phyloP scores from a whole-genome alignment of 2,113 vertebrate species.

The Mormyrus iriodes region DNA sequence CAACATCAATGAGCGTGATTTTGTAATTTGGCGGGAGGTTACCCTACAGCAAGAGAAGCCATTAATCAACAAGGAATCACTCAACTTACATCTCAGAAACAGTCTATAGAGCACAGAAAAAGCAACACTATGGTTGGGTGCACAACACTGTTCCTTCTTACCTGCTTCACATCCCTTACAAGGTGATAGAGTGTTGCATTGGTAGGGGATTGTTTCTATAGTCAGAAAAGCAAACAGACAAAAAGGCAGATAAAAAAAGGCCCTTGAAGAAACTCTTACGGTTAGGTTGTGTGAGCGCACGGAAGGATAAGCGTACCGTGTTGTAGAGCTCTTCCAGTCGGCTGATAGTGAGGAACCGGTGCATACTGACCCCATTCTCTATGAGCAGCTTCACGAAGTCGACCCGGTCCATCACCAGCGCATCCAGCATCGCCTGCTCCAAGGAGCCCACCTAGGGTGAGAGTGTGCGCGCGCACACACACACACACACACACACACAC shows the following conservation, averaged over 20 bases:
- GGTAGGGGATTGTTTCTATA: slow-evolving; percentile 86
- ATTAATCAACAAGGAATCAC: background rate
- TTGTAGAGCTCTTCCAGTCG: slow-evolving; percentile 97
- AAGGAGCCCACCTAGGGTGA: slow-evolving; percentile 83
- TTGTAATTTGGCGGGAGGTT: slow-evolving; percentile 96
- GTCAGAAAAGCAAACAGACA: background rate
- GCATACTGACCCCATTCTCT: slow-evolving; percentile 98
- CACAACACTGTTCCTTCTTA: slow-evolving; percentile 39
- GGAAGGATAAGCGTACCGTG: slow-evolving; percentile 67
- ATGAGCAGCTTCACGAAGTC: slow-evolving; percentile 97
- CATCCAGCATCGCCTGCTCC: slow-evolving; percentile 96
- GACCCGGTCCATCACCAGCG: slow-evolving; percentile 96
- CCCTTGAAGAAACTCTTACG: no score
- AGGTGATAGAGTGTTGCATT: slow-evolving; percentile 92
- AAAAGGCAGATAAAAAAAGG: background rate
- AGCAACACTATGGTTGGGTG: background rate
- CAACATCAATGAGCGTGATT: slow-evolving; percentile 92
- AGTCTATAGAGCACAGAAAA: background rate
- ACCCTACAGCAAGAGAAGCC: slow-evolving; percentile 61
- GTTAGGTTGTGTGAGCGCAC: background rate
- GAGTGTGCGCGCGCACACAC: background rate
- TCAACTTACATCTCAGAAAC: background rate
- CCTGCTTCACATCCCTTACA: slow-evolving; percentile 94
- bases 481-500: background rate
- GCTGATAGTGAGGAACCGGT: slow-evolving; percentile 93